These are phyloP conservation scores for Mallotus villosus DNA, from an alignment of 2,797 vertebrate genomes.

Conservation along the genomic window DNA sequence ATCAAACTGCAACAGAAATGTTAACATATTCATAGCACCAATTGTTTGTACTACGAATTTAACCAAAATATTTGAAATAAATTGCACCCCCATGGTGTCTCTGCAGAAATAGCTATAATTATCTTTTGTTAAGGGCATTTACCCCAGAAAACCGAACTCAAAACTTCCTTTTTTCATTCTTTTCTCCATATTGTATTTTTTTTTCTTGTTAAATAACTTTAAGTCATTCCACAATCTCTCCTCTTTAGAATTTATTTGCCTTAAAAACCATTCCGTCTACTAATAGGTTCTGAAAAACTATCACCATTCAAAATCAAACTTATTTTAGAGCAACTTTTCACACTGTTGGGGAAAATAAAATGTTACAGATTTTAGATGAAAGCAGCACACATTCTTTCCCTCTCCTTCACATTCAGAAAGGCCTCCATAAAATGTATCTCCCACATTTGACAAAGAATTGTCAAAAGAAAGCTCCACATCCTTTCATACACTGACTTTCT, in stretches of 20 bases:
- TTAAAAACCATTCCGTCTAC: constrained; percentile 78
- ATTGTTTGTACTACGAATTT: constrained; percentile 62
- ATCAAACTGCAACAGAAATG: constrained; percentile 77
- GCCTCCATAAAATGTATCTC: constrained; percentile 72
- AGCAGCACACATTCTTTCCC: constrained; percentile 81
- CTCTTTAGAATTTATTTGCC: constrained; percentile 60
- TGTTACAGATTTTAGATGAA: constrained; percentile 63
- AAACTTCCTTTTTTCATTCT: constrained; percentile 14
- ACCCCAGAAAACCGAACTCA: constrained; percentile 34
- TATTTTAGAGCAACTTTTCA: constrained; percentile 81
- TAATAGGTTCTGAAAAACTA: constrained; percentile 76
- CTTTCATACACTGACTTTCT: constrained; percentile 72
- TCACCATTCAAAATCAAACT: constrained; percentile 66
- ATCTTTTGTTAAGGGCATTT: constrained; percentile 46
- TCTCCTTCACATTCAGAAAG: constrained; percentile 79
- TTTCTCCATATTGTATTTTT: constrained; percentile 8
- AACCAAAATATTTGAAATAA: constrained; percentile 48
- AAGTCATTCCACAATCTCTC: constrained; percentile 50
- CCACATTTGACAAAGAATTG: constrained; percentile 63
- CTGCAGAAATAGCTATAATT: constrained; percentile 58
- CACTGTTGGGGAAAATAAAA: constrained; percentile 61
- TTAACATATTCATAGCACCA: constrained; percentile 73
- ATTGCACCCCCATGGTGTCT: constrained; percentile 47
- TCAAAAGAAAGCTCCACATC: constrained; percentile 69
- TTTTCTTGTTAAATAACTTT: constrained; percentile 51